A percentile compares a stretch with the other conserved stretches of the same genome.
These are phyloP conservation scores for Callyntrura sp. DNA, from an alignment of 2,888 invertebrate species.

Conservation along the genomic window DNA sequence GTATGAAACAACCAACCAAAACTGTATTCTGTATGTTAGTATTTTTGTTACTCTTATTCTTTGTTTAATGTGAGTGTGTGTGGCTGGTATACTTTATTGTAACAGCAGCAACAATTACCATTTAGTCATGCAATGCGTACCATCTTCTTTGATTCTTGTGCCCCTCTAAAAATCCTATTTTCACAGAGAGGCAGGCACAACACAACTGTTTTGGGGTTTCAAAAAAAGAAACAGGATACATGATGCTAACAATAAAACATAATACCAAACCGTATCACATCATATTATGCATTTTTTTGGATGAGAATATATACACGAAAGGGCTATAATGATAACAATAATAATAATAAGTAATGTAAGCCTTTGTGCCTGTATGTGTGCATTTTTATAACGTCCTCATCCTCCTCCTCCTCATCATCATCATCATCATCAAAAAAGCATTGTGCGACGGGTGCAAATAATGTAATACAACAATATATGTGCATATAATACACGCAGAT, in stretches of 20 bases:
- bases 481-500: background rate
- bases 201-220: slow-evolving; percentile 42
- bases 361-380: background rate
- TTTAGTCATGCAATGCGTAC: slow-evolving; percentile 44
- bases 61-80: too few relatives aligned
- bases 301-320: background rate
- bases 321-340: too few relatives aligned
- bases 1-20: too few relatives aligned
- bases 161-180: background rate
- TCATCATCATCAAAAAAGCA: background rate
- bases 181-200: background rate
- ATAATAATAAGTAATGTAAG: background rate
- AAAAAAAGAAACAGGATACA: slow-evolving; percentile 17
- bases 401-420: slow-evolving; percentile 10
- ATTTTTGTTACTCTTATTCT: too few relatives aligned
- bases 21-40: background rate
- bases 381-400: slow-evolving; percentile 29
- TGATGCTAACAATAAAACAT: slow-evolving; percentile 10
- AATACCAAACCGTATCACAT: slow-evolving; percentile 24
- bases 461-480: background rate
- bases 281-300: background rate
- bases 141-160: slow-evolving; percentile 32
- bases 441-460: slow-evolving; percentile 26
- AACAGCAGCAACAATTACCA: slow-evolving; percentile 41
- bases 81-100: slow-evolving; percentile 15